A percentile compares a stretch with the other conserved stretches of the same genome.
Conservation (phyloP, 2,113 vertebrate genomes). For the Myocastor coypus region DNA sequence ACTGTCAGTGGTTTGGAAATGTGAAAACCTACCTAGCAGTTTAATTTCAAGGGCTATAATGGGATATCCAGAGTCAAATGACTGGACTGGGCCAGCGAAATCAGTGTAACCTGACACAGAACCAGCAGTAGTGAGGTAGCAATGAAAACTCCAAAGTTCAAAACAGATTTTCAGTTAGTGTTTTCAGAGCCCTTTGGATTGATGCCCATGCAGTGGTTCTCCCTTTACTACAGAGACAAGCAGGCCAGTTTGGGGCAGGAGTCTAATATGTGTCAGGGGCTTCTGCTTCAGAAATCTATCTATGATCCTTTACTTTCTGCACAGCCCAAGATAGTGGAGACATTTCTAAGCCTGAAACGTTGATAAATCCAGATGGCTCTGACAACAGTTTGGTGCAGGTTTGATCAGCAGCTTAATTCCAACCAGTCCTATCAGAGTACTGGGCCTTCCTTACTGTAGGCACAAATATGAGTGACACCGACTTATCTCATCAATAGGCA, state of each 20-base stretch:
- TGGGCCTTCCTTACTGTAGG: neutral
- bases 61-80: neutral
- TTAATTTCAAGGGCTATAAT: neutral
- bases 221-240: neutral
- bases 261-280: neutral
- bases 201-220: neutral
- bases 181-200: neutral
- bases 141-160: neutral
- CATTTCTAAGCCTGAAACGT: neutral
- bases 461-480: neutral
- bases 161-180: neutral
- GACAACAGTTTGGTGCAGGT: neutral
- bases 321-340: neutral
- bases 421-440: neutral
- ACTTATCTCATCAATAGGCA: neutral
- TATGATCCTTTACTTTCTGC: neutral
- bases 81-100: neutral
- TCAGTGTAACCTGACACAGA: neutral
- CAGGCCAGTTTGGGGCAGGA: neutral
- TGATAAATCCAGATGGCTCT: neutral
- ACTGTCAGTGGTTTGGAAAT: constrained; percentile 19
- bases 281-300: constrained; percentile 3
- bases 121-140: neutral
- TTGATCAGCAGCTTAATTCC: constrained; percentile 13
- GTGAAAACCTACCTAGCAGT: neutral